These are phyloP conservation scores for Drosophila barbarae DNA, from an alignment of 2,888 invertebrate species.

Conservation along the genomic window DNA sequence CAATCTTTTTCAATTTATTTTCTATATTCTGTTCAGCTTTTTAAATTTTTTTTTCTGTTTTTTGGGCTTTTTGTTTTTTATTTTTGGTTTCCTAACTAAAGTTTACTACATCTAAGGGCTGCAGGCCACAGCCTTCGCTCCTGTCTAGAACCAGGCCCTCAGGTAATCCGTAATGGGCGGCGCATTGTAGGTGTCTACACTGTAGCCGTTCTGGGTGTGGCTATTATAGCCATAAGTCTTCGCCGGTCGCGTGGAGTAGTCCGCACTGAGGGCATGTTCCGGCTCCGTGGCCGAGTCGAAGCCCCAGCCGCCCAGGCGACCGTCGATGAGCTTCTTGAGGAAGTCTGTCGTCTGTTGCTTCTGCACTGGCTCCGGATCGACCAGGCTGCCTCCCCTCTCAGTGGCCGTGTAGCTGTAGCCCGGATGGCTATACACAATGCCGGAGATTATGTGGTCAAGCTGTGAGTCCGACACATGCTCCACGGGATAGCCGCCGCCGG, in stretches of 20 bases:
- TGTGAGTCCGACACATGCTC: constrained; percentile 61
- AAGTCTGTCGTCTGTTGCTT: constrained; percentile 69
- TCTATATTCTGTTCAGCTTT: constrained; percentile 44
- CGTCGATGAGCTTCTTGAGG: constrained; percentile 67
- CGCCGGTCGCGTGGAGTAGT: constrained; percentile 50
- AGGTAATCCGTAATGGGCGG: constrained; percentile 61
- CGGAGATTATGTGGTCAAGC: constrained; percentile 73
- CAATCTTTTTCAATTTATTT: constrained; percentile 53
- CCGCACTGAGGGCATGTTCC: constrained; percentile 47
- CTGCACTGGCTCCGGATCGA: constrained; percentile 68
- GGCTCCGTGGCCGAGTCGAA: constrained; percentile 52
- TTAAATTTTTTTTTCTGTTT: background rate
- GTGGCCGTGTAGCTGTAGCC: constrained; percentile 65
- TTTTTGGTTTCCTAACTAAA: constrained; percentile 9
- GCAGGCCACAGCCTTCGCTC: background rate
- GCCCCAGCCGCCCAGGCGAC: constrained; percentile 68
- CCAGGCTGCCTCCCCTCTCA: constrained; percentile 54
- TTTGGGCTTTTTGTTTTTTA: constrained; percentile 12
- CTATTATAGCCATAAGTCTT: constrained; percentile 64
- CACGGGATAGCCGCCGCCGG: constrained; percentile 58
- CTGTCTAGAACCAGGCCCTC: constrained; percentile 58
- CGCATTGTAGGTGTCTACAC: constrained; percentile 55
- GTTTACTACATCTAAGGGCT: constrained; percentile 5
- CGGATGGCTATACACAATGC: constrained; percentile 73
- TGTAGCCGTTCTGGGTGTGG: constrained; percentile 58